A percentile compares a stretch with the other conserved stretches of the same genome.
These are phyloP conservation scores for Laterallus jamaicensis DNA, from an alignment of 2,113 vertebrate genomes.

Conservation along the genomic window DNA sequence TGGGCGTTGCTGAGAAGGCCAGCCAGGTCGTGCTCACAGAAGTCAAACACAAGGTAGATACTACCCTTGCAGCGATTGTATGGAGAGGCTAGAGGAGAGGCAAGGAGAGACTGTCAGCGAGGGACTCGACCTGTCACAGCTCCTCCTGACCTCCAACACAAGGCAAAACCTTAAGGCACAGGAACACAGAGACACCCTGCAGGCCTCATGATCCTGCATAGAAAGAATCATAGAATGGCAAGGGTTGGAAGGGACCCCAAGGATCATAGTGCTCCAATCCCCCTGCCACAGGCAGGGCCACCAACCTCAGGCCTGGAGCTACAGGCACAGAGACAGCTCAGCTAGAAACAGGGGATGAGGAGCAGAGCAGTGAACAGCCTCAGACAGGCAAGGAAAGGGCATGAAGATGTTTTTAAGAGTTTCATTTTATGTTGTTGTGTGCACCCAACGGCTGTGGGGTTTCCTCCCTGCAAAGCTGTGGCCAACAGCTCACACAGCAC, in stretches of 20 bases:
- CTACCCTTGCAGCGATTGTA: conserved; percentile 98
- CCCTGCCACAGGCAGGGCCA: too few species aligned
- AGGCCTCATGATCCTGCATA: neutral
- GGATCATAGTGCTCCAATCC: too few species aligned
- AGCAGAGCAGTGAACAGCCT: neutral
- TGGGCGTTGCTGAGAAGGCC: conserved; percentile 94
- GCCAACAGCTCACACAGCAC: accelerated
- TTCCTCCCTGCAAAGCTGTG: neutral
- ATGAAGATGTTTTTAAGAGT: neutral
- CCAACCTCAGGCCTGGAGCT: too few species aligned
- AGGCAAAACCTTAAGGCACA: neutral
- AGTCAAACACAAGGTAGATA: conserved; percentile 98
- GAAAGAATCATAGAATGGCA: too few species aligned
- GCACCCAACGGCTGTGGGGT: accelerated
- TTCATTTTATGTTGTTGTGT: neutral
- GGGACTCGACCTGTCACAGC: neutral
- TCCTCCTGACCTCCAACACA: neutral
- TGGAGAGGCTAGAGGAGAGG: conserved; percentile 83
- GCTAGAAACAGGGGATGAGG: neutral
- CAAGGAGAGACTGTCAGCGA: neutral
- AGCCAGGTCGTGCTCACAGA: conserved; percentile 97
- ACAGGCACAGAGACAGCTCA: neutral
- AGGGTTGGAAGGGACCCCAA: too few species aligned
- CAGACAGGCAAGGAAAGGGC: neutral
- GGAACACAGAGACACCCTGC: neutral